phyloP scores from a whole-genome alignment of 2,113 vertebrate genomes.

The Rhegmatorhina hoffmannsi region DNA sequence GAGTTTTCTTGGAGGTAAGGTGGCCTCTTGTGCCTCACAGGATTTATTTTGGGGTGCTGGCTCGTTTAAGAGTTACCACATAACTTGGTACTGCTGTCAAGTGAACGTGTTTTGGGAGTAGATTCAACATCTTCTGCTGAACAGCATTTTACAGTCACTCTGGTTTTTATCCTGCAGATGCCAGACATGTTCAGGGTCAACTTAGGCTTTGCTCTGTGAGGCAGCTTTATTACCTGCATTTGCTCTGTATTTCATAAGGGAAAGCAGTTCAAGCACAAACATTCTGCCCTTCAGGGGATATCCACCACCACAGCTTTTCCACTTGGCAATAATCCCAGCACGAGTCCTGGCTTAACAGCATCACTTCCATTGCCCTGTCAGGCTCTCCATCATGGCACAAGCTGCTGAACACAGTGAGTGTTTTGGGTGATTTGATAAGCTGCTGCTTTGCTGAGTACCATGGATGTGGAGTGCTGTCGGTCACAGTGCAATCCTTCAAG shows the following conservation, averaged over 20 bases:
- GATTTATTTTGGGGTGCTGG: background rate
- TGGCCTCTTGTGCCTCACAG: background rate
- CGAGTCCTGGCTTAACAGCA: background rate
- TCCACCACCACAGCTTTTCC: background rate
- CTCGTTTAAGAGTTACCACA: background rate
- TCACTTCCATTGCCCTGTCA: background rate
- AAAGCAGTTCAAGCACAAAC: background rate
- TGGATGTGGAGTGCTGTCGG: too few relatives aligned
- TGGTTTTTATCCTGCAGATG: background rate
- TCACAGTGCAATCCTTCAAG: background rate
- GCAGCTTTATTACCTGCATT: background rate
- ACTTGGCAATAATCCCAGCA: background rate
- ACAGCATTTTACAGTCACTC: background rate
- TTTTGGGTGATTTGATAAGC: background rate
- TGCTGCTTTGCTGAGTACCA: background rate
- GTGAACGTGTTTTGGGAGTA: fast-evolving
- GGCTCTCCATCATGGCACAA: background rate
- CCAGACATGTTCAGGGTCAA: background rate
- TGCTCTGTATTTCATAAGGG: background rate
- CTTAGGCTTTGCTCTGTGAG: background rate
- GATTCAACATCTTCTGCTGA: background rate
- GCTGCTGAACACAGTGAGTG: background rate
- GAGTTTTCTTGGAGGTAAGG: background rate
- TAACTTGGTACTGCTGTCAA: background rate
- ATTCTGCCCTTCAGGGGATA: background rate